These are phyloP conservation scores for Philhelius pedissequus DNA, from an alignment of 2,888 invertebrate genomes.

Conservation along the genomic window DNA sequence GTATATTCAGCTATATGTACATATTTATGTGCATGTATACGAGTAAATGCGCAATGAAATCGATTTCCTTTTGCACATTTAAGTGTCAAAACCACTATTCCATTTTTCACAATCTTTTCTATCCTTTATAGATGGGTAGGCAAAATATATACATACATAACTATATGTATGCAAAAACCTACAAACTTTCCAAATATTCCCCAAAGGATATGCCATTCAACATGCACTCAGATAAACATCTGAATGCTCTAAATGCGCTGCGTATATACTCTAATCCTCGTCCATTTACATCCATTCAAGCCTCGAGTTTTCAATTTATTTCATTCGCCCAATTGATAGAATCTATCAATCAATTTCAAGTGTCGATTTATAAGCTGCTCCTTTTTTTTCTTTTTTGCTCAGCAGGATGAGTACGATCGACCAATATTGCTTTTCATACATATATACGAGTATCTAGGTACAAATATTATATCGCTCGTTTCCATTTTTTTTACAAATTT, in stretches of 20 bases:
- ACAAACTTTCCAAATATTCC: background rate
- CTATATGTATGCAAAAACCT: background rate
- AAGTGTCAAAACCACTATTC: slow-evolving; percentile 64
- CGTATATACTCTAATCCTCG: slow-evolving; percentile 39
- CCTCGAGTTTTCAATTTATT: slow-evolving; percentile 64
- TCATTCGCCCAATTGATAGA: slow-evolving; percentile 67
- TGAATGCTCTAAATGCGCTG: slow-evolving; percentile 1
- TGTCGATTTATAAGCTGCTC: slow-evolving; percentile 67
- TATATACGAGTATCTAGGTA: background rate
- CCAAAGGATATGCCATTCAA: slow-evolving; percentile 33
- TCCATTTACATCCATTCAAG: slow-evolving; percentile 55
- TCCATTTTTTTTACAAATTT: background rate
- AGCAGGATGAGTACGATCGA: slow-evolving; percentile 9
- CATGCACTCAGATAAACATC: slow-evolving; percentile 44
- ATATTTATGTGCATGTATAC: background rate
- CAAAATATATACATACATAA: too few relatives aligned
- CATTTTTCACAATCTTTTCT: slow-evolving; percentile 51
- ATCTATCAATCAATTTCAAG: slow-evolving; percentile 66
- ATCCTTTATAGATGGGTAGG: background rate
- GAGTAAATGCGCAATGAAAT: slow-evolving; percentile 22
- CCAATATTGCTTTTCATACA: background rate
- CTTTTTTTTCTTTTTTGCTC: slow-evolving; percentile 27
- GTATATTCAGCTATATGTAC: slow-evolving; percentile 40
- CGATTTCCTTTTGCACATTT: slow-evolving; percentile 58
- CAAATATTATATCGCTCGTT: background rate